Evolutionary conservation across 2,888 invertebrate genomes (phyloP), one percentile per base, ranked within the genome.

Genomic region (Heliothis peltigera): DNA sequence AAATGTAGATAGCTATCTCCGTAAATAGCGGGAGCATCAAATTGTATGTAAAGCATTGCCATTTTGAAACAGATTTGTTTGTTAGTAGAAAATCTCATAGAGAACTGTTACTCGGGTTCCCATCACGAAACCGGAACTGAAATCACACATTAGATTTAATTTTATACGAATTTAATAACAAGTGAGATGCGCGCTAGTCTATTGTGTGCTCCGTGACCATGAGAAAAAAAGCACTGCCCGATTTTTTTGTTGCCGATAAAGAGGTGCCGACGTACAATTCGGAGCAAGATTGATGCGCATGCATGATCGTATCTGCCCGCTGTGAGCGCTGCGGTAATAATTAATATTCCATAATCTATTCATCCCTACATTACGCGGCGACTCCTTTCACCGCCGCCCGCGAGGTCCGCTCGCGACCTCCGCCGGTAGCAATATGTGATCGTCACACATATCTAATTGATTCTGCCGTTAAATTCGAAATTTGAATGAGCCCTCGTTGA

Each of bases 121-220:
- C 94, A 94, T 90, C 93, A 89, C 91, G 89, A 91, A 89, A 91
- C 91, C 93, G 92, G 92, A 93, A 92, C 92, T 88, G 87, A 87
- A 93, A 91, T 94, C 94, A 94, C 93, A 95, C 92, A 94, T 94
- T 94, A 94, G 86, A 91, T 91, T 94, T 92, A 93, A 94, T 94
- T 94, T 94, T 93, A 95, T 94, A 93, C 93, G 94, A 94, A 94
- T 95, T 95, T 95, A 95, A 95, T 95, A 94, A 93, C 92, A 88
- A 94, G 92, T 89, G 90, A 91, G 92, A 90, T 91, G 92, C 89
- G 83, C 89, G 84, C 82, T 72, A 70, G 84, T 67, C 91, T 84
- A 93, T 94, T 94, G 94, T 93, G 84, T 86, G 85, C 71, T 76
- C 79, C 81, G 84, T 83, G 89, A 82, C 87, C 92, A 92, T 94